Base-by-base conservation (phyloP, 2,888 invertebrate genomes). In the Aplocera efformata region DNA sequence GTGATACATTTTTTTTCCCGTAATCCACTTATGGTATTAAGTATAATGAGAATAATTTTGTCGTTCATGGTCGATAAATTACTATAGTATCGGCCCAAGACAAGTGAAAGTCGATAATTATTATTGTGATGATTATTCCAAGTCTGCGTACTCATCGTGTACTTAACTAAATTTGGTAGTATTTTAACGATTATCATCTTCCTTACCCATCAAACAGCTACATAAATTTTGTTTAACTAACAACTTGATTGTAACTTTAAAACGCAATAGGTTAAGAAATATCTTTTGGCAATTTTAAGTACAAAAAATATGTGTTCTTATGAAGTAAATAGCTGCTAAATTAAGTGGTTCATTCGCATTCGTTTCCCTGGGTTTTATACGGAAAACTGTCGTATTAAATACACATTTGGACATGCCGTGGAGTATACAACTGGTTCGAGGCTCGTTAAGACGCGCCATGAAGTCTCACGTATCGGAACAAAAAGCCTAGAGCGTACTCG, bases 391-490 rank as follows among this genome's bases (percentile, higher is more conserved):
- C 65, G 69, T 69, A 73, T 78, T 81, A 75, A 78, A 74, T 70
- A 73, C 76, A 72, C 79, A 71, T 68, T 81, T 83, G 76, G 77
- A 80, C 67, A 70, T 80, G 77, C 79, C 65, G 70, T 65, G 71
- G 72, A 70, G 78, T 69, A 72, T 76, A 63, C 74, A 80, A 83
- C 85, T 72, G 78, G 85, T 82, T 83, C 76, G 67, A 70, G 70
- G 75, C 72, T 82, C 72, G 84, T 81, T 82, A 81, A 68, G 75
- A 72, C 75, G 77, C 80, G 81, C 77, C 82, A 67, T 65, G 60
- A 71, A 74, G 81, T 84, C 85, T 84, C 82, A 79, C 75, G 79
- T 77, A 72, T 68, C 63, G 59, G 70, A 68, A 81, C 76, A 85
- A 85, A 83, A 84, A 81, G 62, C 53, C 60, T 67, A 70, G 71